These are phyloP conservation scores for Caenorhabditis uteleia DNA, from an alignment of 2,888 invertebrate species.

Conservation along the genomic window DNA sequence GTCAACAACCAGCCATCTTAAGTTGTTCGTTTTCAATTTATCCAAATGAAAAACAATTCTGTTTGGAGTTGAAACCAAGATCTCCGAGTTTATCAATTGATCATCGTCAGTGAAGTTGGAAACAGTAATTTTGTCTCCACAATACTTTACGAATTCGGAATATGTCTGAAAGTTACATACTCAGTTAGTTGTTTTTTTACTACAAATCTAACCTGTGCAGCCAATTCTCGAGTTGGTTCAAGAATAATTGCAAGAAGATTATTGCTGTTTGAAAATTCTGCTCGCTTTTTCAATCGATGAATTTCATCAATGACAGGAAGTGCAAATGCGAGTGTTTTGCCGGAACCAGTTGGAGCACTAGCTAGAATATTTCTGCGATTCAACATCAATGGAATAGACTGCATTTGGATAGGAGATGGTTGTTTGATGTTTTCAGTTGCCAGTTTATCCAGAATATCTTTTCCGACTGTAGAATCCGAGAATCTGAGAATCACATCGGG, in stretches of 20 bases:
- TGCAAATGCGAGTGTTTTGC: constrained; percentile 93
- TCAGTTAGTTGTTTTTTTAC: too few relatives aligned
- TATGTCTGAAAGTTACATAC: constrained; percentile 73
- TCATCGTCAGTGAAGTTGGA: constrained; percentile 9
- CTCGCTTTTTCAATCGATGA: constrained; percentile 41
- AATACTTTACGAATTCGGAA: constrained; percentile 26
- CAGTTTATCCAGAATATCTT: constrained; percentile 31
- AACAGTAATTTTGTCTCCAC: background rate
- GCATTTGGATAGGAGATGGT: constrained; percentile 90
- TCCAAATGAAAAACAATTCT: constrained; percentile 83
- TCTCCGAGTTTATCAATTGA: constrained; percentile 75
- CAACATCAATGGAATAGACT: constrained; percentile 87
- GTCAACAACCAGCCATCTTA: constrained; percentile 83
- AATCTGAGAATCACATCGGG: constrained; percentile 64
- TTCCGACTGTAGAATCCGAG: constrained; percentile 37
- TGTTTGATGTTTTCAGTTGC: constrained; percentile 65
- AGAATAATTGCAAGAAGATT: constrained; percentile 80
- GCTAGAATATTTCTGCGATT: constrained; percentile 80
- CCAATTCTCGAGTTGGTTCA: constrained; percentile 91
- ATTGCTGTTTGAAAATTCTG: constrained; percentile 65
- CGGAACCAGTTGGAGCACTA: constrained; percentile 93
- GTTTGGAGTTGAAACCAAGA: constrained; percentile 92
- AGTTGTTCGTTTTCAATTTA: constrained; percentile 15
- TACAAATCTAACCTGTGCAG: too few relatives aligned
- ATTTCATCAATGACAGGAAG: constrained; percentile 84